Conservation (phyloP, 1,140 invertebrate genomes). For the Diorhabda carinulata region DNA sequence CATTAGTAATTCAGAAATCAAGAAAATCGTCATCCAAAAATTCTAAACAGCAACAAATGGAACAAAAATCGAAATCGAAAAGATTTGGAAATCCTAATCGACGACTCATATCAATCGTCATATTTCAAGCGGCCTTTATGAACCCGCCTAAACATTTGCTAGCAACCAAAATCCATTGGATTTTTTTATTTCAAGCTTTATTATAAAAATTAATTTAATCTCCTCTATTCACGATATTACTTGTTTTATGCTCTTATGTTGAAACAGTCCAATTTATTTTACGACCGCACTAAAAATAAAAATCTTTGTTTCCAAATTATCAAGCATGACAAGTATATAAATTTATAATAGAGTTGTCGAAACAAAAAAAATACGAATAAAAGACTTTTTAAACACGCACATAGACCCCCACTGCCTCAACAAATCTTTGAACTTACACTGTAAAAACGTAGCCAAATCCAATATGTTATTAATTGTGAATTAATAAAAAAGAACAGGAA, state of each 20-base stretch:
- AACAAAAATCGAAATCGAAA: too few relatives aligned
- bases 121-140: too few relatives aligned
- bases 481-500: too few relatives aligned
- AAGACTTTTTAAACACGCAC: constrained; percentile 29
- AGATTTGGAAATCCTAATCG: too few relatives aligned
- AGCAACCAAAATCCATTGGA: too few relatives aligned
- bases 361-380: constrained; percentile 9
- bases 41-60: too few relatives aligned
- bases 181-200: background rate
- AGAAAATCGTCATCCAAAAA: too few relatives aligned
- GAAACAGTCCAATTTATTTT: constrained; percentile 18
- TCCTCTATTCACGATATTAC: background rate
- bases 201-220: background rate
- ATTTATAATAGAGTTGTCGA: constrained; percentile 25
- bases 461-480: too few relatives aligned
- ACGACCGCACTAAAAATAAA: constrained; percentile 6
- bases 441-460: too few relatives aligned
- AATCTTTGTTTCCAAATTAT: background rate
- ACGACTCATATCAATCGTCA: too few relatives aligned
- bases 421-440: constrained; percentile 21
- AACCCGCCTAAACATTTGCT: too few relatives aligned
- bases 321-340: constrained; percentile 11
- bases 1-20: too few relatives aligned
- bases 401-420: constrained; percentile 12
- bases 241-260: background rate